phyloP scores from a whole-genome alignment of 2,113 vertebrate species.

The Nerophis lumbriciformis region DNA sequence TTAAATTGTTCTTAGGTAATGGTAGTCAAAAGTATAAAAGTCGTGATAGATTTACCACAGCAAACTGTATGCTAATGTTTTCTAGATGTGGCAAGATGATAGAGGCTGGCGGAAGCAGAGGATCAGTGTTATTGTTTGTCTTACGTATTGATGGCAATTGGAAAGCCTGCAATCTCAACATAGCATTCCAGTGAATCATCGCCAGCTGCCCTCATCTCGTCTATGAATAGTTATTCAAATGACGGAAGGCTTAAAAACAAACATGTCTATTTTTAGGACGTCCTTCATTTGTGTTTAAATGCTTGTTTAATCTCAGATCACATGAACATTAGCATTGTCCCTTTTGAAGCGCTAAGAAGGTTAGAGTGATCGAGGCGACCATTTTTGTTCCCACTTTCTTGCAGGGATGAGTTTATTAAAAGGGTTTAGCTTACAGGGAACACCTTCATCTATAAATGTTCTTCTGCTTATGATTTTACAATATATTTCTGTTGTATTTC shows the following conservation, averaged over 20 bases:
- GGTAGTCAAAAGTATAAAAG: no score
- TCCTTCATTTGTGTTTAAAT: conserved; percentile 42
- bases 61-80: no score
- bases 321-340: conserved; percentile 47
- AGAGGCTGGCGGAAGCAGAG: not conserved
- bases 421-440: conserved; percentile 33
- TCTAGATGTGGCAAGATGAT: no score
- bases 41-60: no score
- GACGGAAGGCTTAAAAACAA: conserved; percentile 34
- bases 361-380: conserved; percentile 14
- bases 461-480: not conserved
- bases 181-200: conserved; percentile 29
- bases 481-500: conserved; percentile 3
- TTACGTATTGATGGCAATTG: not conserved
- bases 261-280: conserved; percentile 28
- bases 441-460: conserved; percentile 10
- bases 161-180: conserved; percentile 8
- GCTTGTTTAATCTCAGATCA: conserved; percentile 41
- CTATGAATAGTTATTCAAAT: conserved; percentile 45
- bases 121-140: not conserved
- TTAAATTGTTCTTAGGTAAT: no score
- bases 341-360: conserved; percentile 18
- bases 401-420: no score
- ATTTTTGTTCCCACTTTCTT: not conserved
- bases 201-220: conserved; percentile 36